phyloP scores from a whole-genome alignment of 2,888 invertebrate genomes.

The Stomorhina lunata region DNA sequence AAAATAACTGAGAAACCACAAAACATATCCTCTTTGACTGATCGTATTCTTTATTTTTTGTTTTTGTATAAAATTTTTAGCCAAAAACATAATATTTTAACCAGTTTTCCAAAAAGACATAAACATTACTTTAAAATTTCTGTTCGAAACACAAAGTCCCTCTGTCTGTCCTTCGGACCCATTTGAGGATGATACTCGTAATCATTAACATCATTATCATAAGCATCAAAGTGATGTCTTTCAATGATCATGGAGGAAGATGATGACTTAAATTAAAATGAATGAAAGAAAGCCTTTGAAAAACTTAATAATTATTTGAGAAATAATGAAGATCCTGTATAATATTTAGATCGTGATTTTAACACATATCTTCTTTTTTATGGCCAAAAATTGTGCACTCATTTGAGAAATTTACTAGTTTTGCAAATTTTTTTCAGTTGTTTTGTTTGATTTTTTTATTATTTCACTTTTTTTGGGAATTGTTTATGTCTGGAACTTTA shows the following conservation, averaged over 20 bases:
- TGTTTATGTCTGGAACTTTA: conserved; percentile 28
- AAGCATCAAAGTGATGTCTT: conserved; percentile 49
- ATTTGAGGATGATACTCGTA: conserved; percentile 18
- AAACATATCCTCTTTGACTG: conserved; percentile 64
- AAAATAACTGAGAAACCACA: conserved; percentile 41
- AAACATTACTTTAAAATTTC: conserved; percentile 60
- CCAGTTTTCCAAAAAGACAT: conserved; percentile 61
- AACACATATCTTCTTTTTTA: conserved; percentile 41
- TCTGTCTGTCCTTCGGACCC: conserved; percentile 8
- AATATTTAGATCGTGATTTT: conserved; percentile 59
- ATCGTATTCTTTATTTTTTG: neutral
- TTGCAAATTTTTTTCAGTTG: conserved; percentile 31
- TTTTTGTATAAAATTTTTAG: conserved; percentile 24
- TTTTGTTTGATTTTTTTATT: too few species aligned
- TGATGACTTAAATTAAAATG: conserved; percentile 11
- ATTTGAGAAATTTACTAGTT: conserved; percentile 56
- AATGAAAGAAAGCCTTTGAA: too few species aligned
- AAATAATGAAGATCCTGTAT: conserved; percentile 33
- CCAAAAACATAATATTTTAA: conserved; percentile 60
- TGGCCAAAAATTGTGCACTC: conserved; percentile 57
- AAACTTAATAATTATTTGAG: neutral
- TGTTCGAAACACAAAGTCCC: too few species aligned
- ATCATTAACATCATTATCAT: conserved; percentile 54
- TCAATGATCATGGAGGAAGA: too few species aligned
- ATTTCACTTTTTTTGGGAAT: too few species aligned